Evolutionary conservation across 2,113 vertebrate species (phyloP).

Genomic region (Pedionomus torquatus): DNA sequence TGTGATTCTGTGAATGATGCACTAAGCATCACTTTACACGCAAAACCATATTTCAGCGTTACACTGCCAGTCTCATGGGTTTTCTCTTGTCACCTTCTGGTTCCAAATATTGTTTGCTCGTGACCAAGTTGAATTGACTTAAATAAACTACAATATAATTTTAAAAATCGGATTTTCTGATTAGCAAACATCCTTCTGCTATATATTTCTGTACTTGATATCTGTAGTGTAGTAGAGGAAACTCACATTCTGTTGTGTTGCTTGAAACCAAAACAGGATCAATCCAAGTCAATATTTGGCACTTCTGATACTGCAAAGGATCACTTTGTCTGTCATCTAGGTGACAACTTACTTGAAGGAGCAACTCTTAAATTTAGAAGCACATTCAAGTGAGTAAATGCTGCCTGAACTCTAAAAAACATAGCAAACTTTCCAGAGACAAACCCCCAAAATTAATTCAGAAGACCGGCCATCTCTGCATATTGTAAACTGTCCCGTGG

Average conservation of each 20-base stretch:
- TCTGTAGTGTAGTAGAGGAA: background rate
- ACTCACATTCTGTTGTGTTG: background rate
- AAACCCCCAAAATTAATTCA: background rate
- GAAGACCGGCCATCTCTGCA: background rate
- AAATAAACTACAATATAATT: background rate
- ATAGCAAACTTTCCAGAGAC: background rate
- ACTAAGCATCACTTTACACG: background rate
- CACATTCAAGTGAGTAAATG: background rate
- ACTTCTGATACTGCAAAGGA: background rate
- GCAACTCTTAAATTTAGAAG: background rate
- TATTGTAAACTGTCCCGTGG: background rate
- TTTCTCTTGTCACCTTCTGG: background rate
- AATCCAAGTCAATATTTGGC: background rate
- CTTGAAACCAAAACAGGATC: background rate
- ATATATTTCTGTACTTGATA: background rate
- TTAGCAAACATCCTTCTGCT: background rate
- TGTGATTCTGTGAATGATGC: background rate
- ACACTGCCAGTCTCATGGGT: background rate
- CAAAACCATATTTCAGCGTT: background rate
- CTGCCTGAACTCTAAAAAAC: background rate
- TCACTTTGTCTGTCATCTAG: background rate
- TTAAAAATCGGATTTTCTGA: background rate
- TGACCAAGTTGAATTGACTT: background rate
- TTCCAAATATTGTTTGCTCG: background rate
- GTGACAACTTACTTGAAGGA: background rate